Base-by-base conservation (phyloP, 2,113 vertebrate genomes). In the Dolichotis patagonum region DNA sequence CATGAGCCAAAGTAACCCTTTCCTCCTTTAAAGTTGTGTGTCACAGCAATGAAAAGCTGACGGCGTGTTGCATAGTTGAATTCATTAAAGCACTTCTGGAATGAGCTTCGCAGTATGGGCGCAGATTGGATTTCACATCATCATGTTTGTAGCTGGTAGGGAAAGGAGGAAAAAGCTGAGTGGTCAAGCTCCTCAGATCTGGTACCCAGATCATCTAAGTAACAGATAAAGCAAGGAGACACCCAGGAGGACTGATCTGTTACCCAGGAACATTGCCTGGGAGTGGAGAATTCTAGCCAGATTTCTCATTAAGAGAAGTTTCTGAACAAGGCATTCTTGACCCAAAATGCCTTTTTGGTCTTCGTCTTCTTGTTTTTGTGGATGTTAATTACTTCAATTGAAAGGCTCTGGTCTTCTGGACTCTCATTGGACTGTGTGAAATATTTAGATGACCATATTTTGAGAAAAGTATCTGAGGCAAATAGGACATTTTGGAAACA, bases 161-260 rank as follows among this genome's bases (percentile, higher is more conserved):
- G 2, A 80, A 26, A n/a, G 38, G 83, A n/a, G 13, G 12, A 2
- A 17, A 63, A 71, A 38, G 46, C 20, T 52, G 30, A 85, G 30
- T 0, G 1, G 32, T 4, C 3, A 12, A 16, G 9, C 11, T 17
- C 0, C 3, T 5, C 32, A 3, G 32, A 22, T 5, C 17, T 6
- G 0, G 35, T 13, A 4, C 19, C 1, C 19, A 26, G n/a, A 63
- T 13, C 60, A 3, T 26, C 2, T 54, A 32, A 67, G 43, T 26
- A 8, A 41, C 12, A 32, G 82, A 32, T 54, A 35, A 54, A 67
- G 85, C 65, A 9, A 56, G 1, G 1, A 35, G 14, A 20, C 0
- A 12, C 3, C 30, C 4, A 22, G 1, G 14, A 14, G 1, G 14
- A 30, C 46, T 20, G 0, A 0, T 69, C 4, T 46, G 32, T 9